Evolutionary conservation across 2,888 invertebrate genomes (phyloP).

Genomic region (Archaeoteleia sp.): DNA sequence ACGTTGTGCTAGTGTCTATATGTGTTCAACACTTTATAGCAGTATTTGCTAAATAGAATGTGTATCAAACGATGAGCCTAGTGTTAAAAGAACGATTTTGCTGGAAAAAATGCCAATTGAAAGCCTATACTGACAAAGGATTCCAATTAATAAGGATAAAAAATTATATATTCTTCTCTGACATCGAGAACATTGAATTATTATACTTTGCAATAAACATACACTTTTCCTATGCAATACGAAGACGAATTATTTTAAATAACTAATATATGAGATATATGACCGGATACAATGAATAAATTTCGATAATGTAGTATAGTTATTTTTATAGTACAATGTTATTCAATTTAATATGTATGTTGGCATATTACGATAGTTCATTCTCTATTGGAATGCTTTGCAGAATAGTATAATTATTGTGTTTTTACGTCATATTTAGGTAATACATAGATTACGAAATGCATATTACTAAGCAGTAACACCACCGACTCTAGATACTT

Average conservation of each 20-base stretch:
- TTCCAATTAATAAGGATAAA: too few relatives aligned
- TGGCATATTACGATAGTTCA: constrained; percentile 2
- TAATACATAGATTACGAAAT: constrained; percentile 25
- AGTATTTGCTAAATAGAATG: constrained; percentile 13
- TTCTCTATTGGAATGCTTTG: constrained; percentile 33
- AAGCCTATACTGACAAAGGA: too few relatives aligned
- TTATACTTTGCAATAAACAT: too few relatives aligned
- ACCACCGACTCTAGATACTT: constrained; percentile 12
- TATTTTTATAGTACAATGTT: constrained; percentile 9
- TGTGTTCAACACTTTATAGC: constrained; percentile 36
- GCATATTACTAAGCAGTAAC: constrained; percentile 34
- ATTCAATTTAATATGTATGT: constrained; percentile 6
- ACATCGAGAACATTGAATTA: too few relatives aligned
- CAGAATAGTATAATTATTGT: constrained; percentile 32
- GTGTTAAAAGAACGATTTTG: neutral
- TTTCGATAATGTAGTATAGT: too few relatives aligned
- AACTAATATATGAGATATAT: too few relatives aligned
- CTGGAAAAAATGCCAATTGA: constrained; percentile 2
- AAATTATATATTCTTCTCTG: too few relatives aligned
- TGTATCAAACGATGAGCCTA: constrained; percentile 2
- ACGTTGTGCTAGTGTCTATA: constrained; percentile 31
- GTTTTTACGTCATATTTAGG: constrained; percentile 32
- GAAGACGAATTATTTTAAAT: too few relatives aligned
- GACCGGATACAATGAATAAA: too few relatives aligned
- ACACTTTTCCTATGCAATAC: too few relatives aligned